Evolutionary conservation across 2,797 vertebrate species (phyloP).

Genomic region (Tragelaphus oryx): DNA sequence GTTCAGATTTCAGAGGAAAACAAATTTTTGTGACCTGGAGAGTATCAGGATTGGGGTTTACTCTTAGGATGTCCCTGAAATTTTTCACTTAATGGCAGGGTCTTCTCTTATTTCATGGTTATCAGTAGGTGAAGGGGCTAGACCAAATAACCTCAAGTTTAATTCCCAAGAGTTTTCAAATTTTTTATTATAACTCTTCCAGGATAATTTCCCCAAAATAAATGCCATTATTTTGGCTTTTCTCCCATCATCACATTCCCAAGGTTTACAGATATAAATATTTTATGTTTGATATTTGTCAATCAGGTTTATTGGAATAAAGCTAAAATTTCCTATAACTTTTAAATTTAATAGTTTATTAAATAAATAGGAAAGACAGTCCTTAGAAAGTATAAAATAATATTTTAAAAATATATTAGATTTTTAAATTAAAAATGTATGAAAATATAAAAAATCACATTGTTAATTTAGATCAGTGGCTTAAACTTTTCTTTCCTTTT

Average conservation of each 20-base stretch:
- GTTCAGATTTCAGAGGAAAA: background rate
- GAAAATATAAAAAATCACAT: background rate
- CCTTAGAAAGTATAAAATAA: background rate
- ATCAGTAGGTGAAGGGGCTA: background rate
- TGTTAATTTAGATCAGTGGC: background rate
- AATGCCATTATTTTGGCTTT: slow-evolving; percentile 16
- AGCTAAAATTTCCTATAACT: background rate
- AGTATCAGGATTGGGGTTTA: background rate
- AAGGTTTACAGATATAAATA: background rate
- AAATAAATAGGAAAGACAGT: background rate
- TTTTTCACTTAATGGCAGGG: background rate
- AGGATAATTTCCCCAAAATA: background rate
- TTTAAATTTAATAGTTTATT: background rate
- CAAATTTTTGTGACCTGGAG: background rate
- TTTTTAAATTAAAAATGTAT: background rate
- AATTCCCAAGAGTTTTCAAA: background rate
- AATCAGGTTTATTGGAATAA: slow-evolving; percentile 25
- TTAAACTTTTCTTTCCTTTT: background rate
- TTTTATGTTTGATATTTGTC: slow-evolving; percentile 28
- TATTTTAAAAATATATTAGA: background rate
- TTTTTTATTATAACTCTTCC: background rate
- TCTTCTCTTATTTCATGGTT: background rate
- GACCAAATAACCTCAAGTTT: background rate
- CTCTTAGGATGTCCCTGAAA: background rate
- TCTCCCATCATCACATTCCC: background rate